A percentile compares a stretch with the other conserved stretches of the same genome.
phyloP scores from a whole-genome alignment of 2,113 vertebrate species.

The Cyprinodon brontotheroides region DNA sequence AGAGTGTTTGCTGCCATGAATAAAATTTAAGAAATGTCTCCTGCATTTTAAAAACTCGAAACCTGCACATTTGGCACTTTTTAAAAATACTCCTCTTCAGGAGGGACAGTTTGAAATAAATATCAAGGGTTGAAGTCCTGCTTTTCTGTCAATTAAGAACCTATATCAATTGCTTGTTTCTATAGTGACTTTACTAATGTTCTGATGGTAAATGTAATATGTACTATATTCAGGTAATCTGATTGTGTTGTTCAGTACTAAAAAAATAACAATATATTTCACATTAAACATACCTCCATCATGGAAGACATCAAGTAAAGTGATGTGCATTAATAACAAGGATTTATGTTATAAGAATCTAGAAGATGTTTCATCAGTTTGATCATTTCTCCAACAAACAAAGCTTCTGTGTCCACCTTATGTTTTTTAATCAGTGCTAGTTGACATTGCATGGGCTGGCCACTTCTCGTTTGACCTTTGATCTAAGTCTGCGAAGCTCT shows the following conservation, averaged over 20 bases:
- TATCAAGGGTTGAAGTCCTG: constrained; percentile 17
- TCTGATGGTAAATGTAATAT: constrained; percentile 4
- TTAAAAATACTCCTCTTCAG: constrained; percentile 30
- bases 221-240: background rate
- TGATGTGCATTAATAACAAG: background rate
- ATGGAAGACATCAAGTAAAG: constrained; percentile 1
- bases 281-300: constrained; percentile 14
- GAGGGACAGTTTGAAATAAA: constrained; percentile 49
- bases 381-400: background rate
- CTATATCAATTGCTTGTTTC: constrained; percentile 6
- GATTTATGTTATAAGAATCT: background rate
- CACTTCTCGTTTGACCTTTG: constrained; percentile 81
- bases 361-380: background rate
- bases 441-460: constrained; percentile 85
- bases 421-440: constrained; percentile 53
- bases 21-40: constrained; percentile 52
- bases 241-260: constrained; percentile 23
- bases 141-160: constrained; percentile 1
- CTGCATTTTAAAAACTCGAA: constrained; percentile 52
- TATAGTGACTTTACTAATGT: background rate
- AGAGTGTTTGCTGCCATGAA: constrained; percentile 29
- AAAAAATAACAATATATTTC: background rate
- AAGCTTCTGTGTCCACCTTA: background rate
- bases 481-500: constrained; percentile 84
- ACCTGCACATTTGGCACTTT: constrained; percentile 82